phyloP scores from a whole-genome alignment of 2,888 invertebrate species.

The Tridacna gigas region DNA sequence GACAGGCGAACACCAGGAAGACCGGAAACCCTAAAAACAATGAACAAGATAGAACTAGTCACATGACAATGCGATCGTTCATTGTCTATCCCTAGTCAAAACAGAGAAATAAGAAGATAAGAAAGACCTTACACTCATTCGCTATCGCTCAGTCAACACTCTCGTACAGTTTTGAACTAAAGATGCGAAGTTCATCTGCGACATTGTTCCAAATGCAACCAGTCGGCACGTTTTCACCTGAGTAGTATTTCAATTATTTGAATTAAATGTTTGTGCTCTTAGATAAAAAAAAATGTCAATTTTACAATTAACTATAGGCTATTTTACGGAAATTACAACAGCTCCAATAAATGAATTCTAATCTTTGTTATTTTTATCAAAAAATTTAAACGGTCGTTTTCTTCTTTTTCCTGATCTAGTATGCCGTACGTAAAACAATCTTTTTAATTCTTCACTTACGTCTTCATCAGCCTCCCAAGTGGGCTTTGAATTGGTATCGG shows the following conservation, averaged over 20 bases:
- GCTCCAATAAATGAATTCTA: neutral
- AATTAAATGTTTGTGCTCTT: no score
- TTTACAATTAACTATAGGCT: neutral
- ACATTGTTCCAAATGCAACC: no score
- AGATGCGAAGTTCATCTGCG: no score
- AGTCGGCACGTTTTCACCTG: no score
- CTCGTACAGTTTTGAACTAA: neutral
- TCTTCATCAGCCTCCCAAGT: slow-evolving; percentile 20
- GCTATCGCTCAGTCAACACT: slow-evolving; percentile 11
- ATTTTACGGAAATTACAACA: neutral
- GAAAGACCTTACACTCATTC: slow-evolving; percentile 1
- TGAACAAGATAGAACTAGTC: neutral
- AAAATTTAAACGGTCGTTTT: neutral
- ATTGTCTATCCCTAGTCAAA: neutral
- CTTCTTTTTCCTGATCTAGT: neutral
- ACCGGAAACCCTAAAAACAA: neutral
- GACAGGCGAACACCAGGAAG: neutral
- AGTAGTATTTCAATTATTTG: no score
- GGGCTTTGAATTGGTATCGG: slow-evolving; percentile 7
- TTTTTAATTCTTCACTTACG: neutral
- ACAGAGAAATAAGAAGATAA: neutral
- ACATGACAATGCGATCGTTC: neutral
- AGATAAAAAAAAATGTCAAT: neutral
- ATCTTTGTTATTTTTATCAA: neutral
- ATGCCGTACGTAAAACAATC: neutral